phyloP scores from a whole-genome alignment of 2,888 invertebrate species.

The Chorisops tibialis region DNA sequence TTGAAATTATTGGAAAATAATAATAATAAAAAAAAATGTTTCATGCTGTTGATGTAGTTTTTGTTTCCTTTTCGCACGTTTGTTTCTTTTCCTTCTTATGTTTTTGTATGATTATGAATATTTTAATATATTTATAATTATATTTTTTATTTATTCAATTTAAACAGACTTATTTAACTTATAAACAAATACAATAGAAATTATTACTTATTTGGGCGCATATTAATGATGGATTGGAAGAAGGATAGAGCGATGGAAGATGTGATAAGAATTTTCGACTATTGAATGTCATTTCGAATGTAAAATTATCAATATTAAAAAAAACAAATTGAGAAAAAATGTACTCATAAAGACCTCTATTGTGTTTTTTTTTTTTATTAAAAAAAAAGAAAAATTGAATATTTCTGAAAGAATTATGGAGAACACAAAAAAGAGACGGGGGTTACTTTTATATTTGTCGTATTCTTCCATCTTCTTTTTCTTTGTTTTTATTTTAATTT shows the following conservation, averaged over 20 bases:
- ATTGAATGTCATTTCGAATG: neutral
- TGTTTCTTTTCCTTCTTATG: constrained; percentile 20
- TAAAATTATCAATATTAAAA: neutral
- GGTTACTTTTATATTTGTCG: constrained; percentile 23
- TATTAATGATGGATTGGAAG: neutral
- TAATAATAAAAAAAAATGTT: no score
- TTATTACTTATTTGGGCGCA: constrained; percentile 11
- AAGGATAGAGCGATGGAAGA: no score
- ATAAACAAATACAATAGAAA: constrained; percentile 31
- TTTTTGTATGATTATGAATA: constrained; percentile 26
- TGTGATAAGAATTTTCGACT: neutral
- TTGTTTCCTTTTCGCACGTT: neutral
- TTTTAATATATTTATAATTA: constrained; percentile 25
- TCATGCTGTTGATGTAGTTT: neutral
- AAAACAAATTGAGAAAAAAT: neutral
- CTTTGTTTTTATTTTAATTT: neutral
- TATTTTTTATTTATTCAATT: constrained; percentile 30
- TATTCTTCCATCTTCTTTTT: constrained; percentile 16
- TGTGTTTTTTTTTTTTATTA: no score
- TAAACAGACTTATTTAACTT: constrained; percentile 33
- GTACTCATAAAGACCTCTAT: neutral
- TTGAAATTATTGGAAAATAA: no score
- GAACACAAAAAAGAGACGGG: constrained; percentile 10
- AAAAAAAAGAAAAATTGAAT: neutral
- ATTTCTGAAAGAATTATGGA: no score